These are phyloP conservation scores for Mimumesa dahlbomi DNA, from an alignment of 2,888 invertebrate genomes.

Conservation along the genomic window DNA sequence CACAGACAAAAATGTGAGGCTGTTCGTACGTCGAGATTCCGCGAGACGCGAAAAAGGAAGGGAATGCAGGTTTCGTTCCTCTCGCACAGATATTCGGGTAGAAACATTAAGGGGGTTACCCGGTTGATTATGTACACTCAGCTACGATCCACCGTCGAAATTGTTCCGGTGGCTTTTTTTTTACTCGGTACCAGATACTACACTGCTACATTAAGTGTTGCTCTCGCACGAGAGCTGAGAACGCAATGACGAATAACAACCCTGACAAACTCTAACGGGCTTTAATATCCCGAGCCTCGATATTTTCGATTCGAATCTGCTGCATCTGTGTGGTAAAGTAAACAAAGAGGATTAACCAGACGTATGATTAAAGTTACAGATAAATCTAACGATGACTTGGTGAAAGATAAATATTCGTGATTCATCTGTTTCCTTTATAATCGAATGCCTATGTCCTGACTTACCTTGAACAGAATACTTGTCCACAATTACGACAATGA, in stretches of 20 bases:
- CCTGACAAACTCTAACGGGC: slow-evolving; percentile 97
- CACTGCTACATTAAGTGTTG: slow-evolving; percentile 68
- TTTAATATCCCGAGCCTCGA: slow-evolving; percentile 94
- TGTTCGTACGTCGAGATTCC: neutral
- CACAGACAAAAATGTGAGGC: slow-evolving; percentile 21
- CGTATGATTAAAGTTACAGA: too few relatives aligned
- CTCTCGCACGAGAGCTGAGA: slow-evolving; percentile 75
- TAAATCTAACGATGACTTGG: too few relatives aligned
- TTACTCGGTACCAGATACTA: slow-evolving; percentile 19
- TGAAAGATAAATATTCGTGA: too few relatives aligned
- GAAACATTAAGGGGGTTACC: slow-evolving; percentile 34
- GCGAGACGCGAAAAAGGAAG: slow-evolving; percentile 1
- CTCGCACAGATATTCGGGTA: slow-evolving; percentile 25
- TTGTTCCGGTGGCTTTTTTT: slow-evolving; percentile 5
- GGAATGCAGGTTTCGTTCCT: slow-evolving; percentile 30
- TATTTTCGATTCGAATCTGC: slow-evolving; percentile 98
- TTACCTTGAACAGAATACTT: slow-evolving; percentile 96
- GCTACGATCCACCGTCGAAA: slow-evolving; percentile 31
- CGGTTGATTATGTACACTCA: slow-evolving; percentile 59
- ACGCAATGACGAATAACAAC: slow-evolving; percentile 87
- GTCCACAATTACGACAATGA: slow-evolving; percentile 98
- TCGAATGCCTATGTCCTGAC: slow-evolving; percentile 46
- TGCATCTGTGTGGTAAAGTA: slow-evolving; percentile 85
- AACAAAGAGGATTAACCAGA: slow-evolving; percentile 1
- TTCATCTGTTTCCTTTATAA: neutral